Conservation (phyloP, 23 tunicate genomes). For the Phallusia fumigata region DNA sequence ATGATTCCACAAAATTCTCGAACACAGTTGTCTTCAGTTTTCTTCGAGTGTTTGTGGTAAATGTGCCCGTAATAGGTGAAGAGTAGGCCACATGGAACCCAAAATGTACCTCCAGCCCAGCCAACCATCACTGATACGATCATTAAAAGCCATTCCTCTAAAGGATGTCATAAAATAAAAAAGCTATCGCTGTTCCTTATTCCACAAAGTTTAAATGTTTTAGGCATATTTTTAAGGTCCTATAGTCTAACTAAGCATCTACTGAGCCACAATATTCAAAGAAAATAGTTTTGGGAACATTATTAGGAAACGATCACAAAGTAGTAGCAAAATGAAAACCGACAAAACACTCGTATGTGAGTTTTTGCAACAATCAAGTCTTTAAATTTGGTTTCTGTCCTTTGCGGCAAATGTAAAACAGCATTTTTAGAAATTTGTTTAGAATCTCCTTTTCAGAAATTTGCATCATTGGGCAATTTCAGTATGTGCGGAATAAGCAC, state of each 20-base stretch:
- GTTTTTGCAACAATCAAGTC: too few relatives aligned
- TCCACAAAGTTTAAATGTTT: not conserved
- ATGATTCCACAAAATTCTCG: constrained; percentile 36
- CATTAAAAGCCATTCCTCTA: constrained; percentile 16
- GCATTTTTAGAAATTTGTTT: not conserved
- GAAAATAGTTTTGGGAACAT: too few relatives aligned
- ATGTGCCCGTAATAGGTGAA: constrained; percentile 20
- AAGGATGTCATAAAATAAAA: not conserved
- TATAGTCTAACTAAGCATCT: too few relatives aligned
- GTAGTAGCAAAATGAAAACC: too few relatives aligned
- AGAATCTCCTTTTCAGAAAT: not conserved
- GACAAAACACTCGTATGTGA: too few relatives aligned
- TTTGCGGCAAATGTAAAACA: too few relatives aligned
- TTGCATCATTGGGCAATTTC: not conserved
- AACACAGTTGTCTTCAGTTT: constrained; percentile 2
- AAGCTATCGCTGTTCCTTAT: not conserved
- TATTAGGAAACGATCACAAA: too few relatives aligned
- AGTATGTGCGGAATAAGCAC: not conserved
- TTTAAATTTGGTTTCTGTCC: too few relatives aligned
- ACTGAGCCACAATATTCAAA: too few relatives aligned
- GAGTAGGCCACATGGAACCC: constrained; percentile 20
- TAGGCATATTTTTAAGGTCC: too few relatives aligned
- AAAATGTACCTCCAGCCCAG: constrained; percentile 27
- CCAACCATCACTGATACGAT: constrained; percentile 24
- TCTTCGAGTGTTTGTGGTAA: constrained; percentile 3